Percentiles rank a stretch among this genome's conserved stretches.
Evolutionary conservation across 1,140 invertebrate species (phyloP).

Genomic region (Diprion similis): DNA sequence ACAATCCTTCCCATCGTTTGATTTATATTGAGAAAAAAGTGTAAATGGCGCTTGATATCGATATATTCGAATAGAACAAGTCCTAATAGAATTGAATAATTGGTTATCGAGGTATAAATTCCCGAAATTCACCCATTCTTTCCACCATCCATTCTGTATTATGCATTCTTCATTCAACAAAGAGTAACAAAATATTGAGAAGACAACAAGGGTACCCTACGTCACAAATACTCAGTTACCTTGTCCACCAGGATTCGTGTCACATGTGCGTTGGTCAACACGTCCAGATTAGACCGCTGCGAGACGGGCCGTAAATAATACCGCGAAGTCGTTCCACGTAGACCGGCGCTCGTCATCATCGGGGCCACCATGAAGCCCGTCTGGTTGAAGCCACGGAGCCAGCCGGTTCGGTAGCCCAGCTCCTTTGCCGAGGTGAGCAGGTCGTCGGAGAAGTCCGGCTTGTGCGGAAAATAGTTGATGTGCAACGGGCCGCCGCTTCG

Average conservation of each 20-base stretch:
- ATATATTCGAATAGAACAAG: no score
- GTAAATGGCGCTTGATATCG: no score
- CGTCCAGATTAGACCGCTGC: slow-evolving; percentile 52
- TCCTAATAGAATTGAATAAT: no score
- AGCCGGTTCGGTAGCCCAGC: slow-evolving; percentile 73
- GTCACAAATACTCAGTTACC: no score
- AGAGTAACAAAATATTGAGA: no score
- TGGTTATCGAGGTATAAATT: no score
- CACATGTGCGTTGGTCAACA: slow-evolving; percentile 59
- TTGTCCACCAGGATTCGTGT: slow-evolving; percentile 58
- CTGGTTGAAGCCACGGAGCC: slow-evolving; percentile 69
- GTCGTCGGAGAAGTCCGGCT: slow-evolving; percentile 63
- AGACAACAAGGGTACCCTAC: no score
- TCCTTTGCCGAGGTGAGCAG: slow-evolving; percentile 73
- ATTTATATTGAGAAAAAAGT: no score
- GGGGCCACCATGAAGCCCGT: slow-evolving; percentile 65
- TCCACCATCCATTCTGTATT: no score
- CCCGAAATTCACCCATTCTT: no score
- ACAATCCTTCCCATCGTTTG: no score
- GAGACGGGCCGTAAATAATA: slow-evolving; percentile 59
- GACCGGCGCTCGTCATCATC: slow-evolving; percentile 66
- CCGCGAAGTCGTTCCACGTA: slow-evolving; percentile 64
- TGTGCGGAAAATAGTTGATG: slow-evolving; percentile 61
- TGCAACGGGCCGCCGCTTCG: slow-evolving; percentile 51
- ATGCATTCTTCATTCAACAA: no score